Conservation (phyloP, 2,888 invertebrate genomes). For the Synanthedon vespiformis region DNA sequence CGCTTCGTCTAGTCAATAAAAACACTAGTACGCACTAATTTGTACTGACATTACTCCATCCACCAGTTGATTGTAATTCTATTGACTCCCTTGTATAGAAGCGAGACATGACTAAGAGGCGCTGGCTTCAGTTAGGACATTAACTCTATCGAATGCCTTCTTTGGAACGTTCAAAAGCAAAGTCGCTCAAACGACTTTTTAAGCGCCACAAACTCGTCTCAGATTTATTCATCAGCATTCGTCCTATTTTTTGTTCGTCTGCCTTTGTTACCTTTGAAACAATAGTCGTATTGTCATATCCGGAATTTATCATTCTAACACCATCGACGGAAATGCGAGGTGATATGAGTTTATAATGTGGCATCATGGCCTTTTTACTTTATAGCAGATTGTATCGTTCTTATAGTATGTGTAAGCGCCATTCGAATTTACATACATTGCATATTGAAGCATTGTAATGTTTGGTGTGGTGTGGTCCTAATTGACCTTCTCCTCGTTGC, state of each 20-base stretch:
- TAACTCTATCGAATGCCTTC: not conserved
- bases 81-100: not conserved
- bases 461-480: constrained; percentile 14
- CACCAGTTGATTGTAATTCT: not conserved
- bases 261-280: constrained; percentile 60
- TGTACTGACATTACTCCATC: not conserved
- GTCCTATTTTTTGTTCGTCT: constrained; percentile 51
- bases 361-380: constrained; percentile 33
- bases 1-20: too few species aligned
- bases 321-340: constrained; percentile 62
- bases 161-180: not conserved
- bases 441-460: constrained; percentile 18
- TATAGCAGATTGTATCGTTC: constrained; percentile 2
- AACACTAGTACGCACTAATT: not conserved
- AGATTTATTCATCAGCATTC: constrained; percentile 56
- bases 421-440: constrained; percentile 5
- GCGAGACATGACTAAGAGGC: not conserved
- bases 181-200: constrained; percentile 5
- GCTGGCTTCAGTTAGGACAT: not conserved
- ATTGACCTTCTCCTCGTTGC: constrained; percentile 16
- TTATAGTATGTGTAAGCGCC: constrained; percentile 9
- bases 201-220: constrained; percentile 33
- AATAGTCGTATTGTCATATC: constrained; percentile 61
- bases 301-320: constrained; percentile 65
- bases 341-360: constrained; percentile 65